Conservation (phyloP, 2,797 vertebrate species). For the Halcyon leucocephala region DNA sequence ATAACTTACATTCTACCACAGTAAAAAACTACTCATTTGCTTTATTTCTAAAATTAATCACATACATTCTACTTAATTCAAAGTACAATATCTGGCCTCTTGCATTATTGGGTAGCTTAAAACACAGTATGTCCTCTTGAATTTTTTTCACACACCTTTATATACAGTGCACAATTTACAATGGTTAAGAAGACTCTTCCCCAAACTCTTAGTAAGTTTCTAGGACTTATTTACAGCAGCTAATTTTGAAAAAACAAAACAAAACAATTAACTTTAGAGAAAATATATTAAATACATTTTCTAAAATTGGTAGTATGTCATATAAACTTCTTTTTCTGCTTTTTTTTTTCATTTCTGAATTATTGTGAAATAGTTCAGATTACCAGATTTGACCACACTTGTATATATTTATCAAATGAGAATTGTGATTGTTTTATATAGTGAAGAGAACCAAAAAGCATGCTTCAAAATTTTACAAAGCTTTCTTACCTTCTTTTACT, state of each 20-base stretch:
- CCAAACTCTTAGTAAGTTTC: neutral
- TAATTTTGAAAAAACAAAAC: neutral
- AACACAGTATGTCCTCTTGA: neutral
- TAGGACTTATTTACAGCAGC: neutral
- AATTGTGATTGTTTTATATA: neutral
- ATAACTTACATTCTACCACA: neutral
- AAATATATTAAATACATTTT: neutral
- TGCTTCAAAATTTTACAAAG: neutral
- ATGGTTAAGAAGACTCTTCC: neutral
- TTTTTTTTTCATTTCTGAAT: neutral
- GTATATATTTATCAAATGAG: neutral
- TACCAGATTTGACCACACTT: neutral
- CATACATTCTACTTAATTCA: neutral
- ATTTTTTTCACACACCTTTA: neutral
- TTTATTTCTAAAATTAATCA: neutral
- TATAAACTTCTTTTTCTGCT: neutral
- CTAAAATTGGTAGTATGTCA: neutral
- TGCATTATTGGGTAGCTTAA: neutral
- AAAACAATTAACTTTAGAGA: neutral
- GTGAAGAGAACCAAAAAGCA: neutral
- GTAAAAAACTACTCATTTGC: neutral
- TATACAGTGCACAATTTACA: neutral
- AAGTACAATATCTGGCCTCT: neutral
- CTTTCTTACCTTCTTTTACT: constrained; percentile 73
- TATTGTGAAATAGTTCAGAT: neutral